These are phyloP conservation scores for Formicarius rufipectus DNA, from an alignment of 2,113 vertebrate genomes.

Conservation along the genomic window DNA sequence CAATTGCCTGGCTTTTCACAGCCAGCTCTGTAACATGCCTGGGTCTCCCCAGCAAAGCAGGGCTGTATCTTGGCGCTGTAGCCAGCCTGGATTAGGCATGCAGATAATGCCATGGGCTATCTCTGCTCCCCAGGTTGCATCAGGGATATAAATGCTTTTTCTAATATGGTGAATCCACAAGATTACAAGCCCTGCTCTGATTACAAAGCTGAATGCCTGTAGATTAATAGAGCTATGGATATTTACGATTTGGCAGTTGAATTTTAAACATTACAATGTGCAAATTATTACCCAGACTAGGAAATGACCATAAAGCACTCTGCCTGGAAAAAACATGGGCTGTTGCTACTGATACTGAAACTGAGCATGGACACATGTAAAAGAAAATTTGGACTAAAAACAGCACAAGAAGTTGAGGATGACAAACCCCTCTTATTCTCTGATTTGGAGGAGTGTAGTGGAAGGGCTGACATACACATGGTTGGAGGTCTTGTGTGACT, in stretches of 20 bases:
- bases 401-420: not conserved
- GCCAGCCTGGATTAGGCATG: not conserved
- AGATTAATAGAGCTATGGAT: slow-evolving; percentile 43
- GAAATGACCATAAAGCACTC: slow-evolving; percentile 21
- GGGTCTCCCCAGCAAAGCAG: not conserved
- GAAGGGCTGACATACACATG: not conserved
- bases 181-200: slow-evolving; percentile 47
- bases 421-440: not conserved
- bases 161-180: not conserved
- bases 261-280: slow-evolving; percentile 38
- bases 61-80: not conserved
- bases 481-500: not conserved
- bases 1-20: not conserved
- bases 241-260: slow-evolving; percentile 51
- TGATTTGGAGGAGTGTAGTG: not conserved
- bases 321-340: not conserved
- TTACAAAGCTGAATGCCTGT: slow-evolving; percentile 36
- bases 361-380: not conserved
- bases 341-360: slow-evolving; percentile 2
- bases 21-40: not conserved
- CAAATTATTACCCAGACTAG: slow-evolving; percentile 26
- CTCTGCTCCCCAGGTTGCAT: slow-evolving; percentile 30
- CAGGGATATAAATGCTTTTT: slow-evolving; percentile 14
- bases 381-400: not conserved
- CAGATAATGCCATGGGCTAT: slow-evolving; percentile 39